Conservation (phyloP, 2,113 vertebrate species). For the Chaetorhynchus papuensis region DNA sequence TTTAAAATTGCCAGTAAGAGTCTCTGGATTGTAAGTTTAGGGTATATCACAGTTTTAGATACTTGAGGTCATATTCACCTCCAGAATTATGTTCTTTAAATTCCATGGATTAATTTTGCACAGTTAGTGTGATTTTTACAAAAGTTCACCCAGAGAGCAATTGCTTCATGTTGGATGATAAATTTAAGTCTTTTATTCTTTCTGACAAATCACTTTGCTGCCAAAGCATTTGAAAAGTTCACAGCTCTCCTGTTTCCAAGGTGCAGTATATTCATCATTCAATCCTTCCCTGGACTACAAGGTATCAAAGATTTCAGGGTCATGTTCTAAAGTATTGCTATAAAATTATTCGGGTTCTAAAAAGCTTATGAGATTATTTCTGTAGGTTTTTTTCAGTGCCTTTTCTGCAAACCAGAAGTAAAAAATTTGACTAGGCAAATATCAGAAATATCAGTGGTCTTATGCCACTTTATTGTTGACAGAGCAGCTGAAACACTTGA, state of each 20-base stretch:
- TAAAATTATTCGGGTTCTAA: neutral
- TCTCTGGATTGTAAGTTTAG: neutral
- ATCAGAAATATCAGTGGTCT: neutral
- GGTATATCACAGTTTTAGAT: constrained; percentile 14
- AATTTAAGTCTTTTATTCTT: neutral
- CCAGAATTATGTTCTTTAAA: neutral
- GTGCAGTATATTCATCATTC: neutral
- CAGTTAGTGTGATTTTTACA: neutral
- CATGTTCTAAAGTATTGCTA: neutral
- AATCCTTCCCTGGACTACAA: neutral
- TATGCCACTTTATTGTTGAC: neutral
- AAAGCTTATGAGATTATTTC: neutral
- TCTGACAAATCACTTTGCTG: neutral
- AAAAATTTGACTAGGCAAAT: neutral
- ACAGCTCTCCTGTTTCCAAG: neutral
- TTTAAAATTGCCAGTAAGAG: neutral
- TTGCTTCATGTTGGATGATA: neutral
- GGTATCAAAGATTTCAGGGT: neutral
- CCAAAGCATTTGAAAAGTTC: neutral
- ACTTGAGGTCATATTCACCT: neutral
- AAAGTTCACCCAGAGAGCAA: neutral
- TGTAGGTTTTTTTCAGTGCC: neutral
- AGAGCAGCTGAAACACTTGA: neutral
- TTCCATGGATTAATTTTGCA: neutral
- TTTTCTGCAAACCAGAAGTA: neutral